phyloP scores from a whole-genome alignment of 2,888 invertebrate species.

The Cremastinae sp. region DNA sequence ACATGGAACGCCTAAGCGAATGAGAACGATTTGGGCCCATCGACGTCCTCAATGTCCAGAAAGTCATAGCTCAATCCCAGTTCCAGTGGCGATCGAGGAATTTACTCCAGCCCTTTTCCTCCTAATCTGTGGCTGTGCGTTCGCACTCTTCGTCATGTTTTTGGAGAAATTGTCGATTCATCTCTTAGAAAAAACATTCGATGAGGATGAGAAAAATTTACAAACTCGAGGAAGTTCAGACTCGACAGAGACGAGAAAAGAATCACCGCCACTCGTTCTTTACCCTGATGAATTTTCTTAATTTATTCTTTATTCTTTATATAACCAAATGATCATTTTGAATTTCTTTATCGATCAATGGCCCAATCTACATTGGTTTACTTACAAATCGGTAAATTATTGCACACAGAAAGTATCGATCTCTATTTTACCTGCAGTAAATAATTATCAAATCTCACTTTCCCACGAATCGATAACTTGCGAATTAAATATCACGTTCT shows the following conservation, averaged over 20 bases:
- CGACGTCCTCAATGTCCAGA: slow-evolving; percentile 70
- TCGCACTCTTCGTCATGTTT: slow-evolving; percentile 64
- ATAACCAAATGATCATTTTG: background rate
- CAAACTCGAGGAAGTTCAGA: background rate
- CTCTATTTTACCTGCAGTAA: no score
- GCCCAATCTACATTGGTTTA: no score
- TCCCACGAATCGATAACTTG: no score
- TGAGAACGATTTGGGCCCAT: slow-evolving; percentile 67
- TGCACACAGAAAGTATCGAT: no score
- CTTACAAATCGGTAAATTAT: no score
- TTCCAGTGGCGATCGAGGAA: slow-evolving; percentile 70
- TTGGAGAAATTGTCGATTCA: slow-evolving; percentile 59
- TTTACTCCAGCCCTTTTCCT: slow-evolving; percentile 70
- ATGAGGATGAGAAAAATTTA: background rate
- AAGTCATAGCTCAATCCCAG: slow-evolving; percentile 68
- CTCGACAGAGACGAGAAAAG: background rate
- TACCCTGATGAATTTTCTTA: slow-evolving; percentile 10
- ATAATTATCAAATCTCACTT: no score
- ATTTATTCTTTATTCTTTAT: background rate
- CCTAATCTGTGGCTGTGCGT: slow-evolving; percentile 62
- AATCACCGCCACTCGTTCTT: background rate
- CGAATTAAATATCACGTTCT: no score
- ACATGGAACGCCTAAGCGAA: slow-evolving; percentile 65
- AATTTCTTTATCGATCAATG: background rate
- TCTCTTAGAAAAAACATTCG: background rate